Evolutionary conservation across 92 coral and sea anemone species (phyloP), one percentile per base, ranked within the genome.

Genomic region (Galaxea fascicularis): DNA sequence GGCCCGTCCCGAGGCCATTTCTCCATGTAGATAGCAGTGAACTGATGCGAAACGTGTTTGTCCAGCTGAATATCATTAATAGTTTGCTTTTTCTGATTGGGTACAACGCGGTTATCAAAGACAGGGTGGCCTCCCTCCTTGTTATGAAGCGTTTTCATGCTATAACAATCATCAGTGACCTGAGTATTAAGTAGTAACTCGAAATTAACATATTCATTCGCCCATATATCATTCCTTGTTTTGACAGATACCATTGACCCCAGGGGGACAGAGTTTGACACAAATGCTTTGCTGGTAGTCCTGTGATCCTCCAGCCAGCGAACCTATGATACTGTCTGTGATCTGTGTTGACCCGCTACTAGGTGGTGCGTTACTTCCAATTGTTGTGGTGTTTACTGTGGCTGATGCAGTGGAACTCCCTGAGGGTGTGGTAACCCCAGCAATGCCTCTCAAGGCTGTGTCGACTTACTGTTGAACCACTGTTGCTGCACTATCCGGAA

Each of bases 151-250:
- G 20, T 57, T 57, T 17, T 7, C 4, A 57, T 57, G 63, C 63
- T 57, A 5, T 57, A 16, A 57, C 63, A 17, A n/a, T 57, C 63
- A 57, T 57, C 63, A 7, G 22, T 17, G 25, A n/a, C 63, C 63
- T n/a, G 63, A 57, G 63, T 57, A 57, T 17, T 57, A 57, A 7
- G 63, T 57, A 57, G 63, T 57, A 57, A n/a, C 63, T 57, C 24
- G 20, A 0, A 57, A 57, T 7, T n/a, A n/a, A 57, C 63, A 57
- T 17, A 57, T 18, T n/a, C 63, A 57, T 57, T 57, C 57, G 8
- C 57, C 57, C 57, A 52, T 13, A 52, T 52, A 14, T 52, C 12
- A 17, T 57, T 57, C 24, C 25, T 57, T n/a, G 25, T 57, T 57
- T 57, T 57, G 25, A 17, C 4, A 17, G 63, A n/a, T 57, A 57